phyloP scores from a whole-genome alignment of 2,888 invertebrate species.

The Therioaphis trifolii region DNA sequence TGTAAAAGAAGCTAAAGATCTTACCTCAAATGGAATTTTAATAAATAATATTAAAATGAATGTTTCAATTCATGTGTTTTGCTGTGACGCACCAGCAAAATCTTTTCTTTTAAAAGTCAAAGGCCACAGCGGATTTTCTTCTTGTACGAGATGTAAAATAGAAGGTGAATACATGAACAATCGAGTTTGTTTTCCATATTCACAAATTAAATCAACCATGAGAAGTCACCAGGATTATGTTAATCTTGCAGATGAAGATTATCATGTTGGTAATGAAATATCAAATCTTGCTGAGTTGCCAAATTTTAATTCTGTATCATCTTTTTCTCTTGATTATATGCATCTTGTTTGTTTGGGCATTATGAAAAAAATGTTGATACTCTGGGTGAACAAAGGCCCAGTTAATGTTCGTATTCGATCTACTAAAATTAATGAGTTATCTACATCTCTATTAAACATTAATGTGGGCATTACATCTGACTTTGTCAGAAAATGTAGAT shows the following conservation, averaged over 20 bases:
- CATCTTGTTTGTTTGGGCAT: no score
- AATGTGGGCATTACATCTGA: no score
- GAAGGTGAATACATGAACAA: neutral
- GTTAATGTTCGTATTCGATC: no score
- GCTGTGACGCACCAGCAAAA: no score
- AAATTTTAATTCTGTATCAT: neutral
- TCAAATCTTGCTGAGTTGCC: neutral
- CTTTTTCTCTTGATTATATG: no score
- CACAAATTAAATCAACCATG: neutral
- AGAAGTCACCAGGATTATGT: neutral
- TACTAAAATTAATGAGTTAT: no score
- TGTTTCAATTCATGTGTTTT: neutral
- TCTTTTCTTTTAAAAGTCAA: no score
- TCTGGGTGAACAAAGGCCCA: no score
- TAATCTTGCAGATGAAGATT: neutral
- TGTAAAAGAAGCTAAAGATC: neutral
- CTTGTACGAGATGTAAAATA: neutral
- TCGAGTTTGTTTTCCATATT: neutral
- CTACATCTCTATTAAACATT: no score
- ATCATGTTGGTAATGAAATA: neutral
- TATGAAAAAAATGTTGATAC: no score
- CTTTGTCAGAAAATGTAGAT: no score
- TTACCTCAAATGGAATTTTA: neutral
- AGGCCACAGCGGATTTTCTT: conserved; percentile 1
- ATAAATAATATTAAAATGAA: neutral